Evolutionary conservation across 2,888 invertebrate species (phyloP), one percentile per base, ranked within the genome.

Genomic region (Agonopterix alstromeriana): DNA sequence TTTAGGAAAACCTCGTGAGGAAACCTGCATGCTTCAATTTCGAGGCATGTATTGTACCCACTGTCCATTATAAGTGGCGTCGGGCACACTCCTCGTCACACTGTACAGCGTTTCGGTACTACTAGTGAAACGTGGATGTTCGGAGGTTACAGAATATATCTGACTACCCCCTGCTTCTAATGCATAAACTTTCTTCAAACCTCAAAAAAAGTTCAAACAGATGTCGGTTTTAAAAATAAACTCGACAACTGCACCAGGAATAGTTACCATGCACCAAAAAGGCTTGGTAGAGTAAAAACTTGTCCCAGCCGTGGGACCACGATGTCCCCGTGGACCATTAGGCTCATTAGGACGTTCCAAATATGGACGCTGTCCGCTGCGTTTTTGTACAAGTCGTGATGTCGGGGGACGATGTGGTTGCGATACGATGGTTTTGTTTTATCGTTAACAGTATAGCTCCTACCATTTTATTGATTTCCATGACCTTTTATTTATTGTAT

Each of bases 281-380:
- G 63, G 61, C 55, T 53, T 46, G 50, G 51, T 47, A 55, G 61
- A 64, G 67, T 27, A 71, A 72, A 63, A 60, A 60, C 46, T 36
- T 50, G 40, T 49, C 48, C 48, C 42, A 11, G 60, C 55, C 75
- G 76, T 77, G 79, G 79, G 80, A 78, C 70, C 81, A 70, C 57
- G 60, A 47, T 58, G 61, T 65, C 59, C 65, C 73, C 70, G 72
- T 74, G 67, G 63, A 66, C 75, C 73, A 70, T 72, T 74, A 67
- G 63, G 67, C 75, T 81, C 79, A 80, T 82, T 82, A 82, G 70
- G 58, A 49, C 54, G 50, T 51, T 52, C 81, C 81, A 68, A 77
- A 82, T 80, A 82, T 61, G 81, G 81, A 27, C 38, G 38, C 27
- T 27, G 27, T n/a, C 3, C 38, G 38, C 38, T n/a, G 38, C 27